Conservation (phyloP, 2,888 invertebrate species). For the Toxonevra muliebris region DNA sequence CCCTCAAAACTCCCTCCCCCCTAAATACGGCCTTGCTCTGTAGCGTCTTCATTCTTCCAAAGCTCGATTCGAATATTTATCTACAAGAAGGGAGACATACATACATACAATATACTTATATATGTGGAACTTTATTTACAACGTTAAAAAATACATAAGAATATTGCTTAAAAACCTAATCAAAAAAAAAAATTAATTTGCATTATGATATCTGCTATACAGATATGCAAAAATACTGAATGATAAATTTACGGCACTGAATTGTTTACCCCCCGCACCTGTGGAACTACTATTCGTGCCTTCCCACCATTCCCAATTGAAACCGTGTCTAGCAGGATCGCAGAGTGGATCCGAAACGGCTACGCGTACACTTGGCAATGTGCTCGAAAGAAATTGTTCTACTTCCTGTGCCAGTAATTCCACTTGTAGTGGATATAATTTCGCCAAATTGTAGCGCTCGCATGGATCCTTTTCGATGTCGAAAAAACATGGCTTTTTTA, state of each 20-base stretch:
- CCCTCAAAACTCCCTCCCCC: no score
- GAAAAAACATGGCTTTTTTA: constrained; percentile 65
- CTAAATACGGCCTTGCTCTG: no score
- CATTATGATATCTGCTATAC: not conserved
- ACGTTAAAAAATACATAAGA: no score
- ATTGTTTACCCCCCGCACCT: not conserved
- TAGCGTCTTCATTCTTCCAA: no score
- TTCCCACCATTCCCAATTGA: constrained; percentile 71
- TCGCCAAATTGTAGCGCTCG: constrained; percentile 63
- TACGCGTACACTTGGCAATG: constrained; percentile 65
- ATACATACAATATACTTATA: no score
- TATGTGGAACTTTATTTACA: no score
- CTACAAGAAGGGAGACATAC: no score
- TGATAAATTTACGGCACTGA: not conserved
- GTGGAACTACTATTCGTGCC: constrained; percentile 48
- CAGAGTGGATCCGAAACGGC: constrained; percentile 66
- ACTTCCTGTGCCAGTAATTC: constrained; percentile 65
- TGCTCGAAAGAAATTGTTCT: constrained; percentile 63
- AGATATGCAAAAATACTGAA: not conserved
- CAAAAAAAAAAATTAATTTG: not conserved
- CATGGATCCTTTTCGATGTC: constrained; percentile 68
- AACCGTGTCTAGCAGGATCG: constrained; percentile 68
- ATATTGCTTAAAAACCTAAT: no score
- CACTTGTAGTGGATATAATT: constrained; percentile 49
- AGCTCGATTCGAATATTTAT: no score